Percentiles rank a stretch among this genome's conserved stretches.
These are phyloP conservation scores for Brachyhypopomus occidentalis DNA, from an alignment of 2,113 vertebrate genomes.

Conservation along the genomic window DNA sequence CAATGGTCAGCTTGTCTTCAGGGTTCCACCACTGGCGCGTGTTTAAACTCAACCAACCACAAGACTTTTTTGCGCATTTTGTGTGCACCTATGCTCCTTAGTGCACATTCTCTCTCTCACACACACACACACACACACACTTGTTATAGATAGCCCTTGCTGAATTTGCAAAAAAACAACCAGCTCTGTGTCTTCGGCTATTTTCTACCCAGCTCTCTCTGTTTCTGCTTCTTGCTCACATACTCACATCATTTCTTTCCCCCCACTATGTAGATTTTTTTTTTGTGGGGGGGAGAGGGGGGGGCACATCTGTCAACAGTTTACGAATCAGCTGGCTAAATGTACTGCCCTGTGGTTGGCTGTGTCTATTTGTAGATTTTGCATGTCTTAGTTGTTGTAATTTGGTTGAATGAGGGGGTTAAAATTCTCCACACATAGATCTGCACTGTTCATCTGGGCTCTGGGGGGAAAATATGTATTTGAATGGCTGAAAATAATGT, in stretches of 20 bases:
- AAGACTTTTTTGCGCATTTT: conserved; percentile 57
- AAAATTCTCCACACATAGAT: conserved; percentile 72
- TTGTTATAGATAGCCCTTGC: conserved; percentile 60
- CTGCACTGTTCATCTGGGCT: conserved; percentile 68
- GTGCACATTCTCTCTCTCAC: conserved; percentile 53
- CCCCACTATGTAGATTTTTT: conserved; percentile 42
- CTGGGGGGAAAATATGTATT: conserved; percentile 23
- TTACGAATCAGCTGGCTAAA: conserved; percentile 76
- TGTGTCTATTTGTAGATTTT: conserved; percentile 70
- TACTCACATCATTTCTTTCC: neutral
- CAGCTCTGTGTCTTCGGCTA: conserved; percentile 68
- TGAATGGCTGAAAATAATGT: neutral
- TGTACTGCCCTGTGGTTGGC: conserved; percentile 74
- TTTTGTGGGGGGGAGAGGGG: conserved; percentile 53
- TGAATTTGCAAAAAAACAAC: conserved; percentile 69
- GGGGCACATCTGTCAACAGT: conserved; percentile 75
- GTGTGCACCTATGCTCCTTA: conserved; percentile 1
- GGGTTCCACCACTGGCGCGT: conserved; percentile 55
- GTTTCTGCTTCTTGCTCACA: conserved; percentile 12
- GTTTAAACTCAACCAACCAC: conserved; percentile 70
- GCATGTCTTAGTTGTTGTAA: conserved; percentile 66
- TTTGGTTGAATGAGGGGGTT: conserved; percentile 63
- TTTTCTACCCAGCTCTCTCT: conserved; percentile 50
- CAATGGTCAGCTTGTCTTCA: conserved; percentile 71
- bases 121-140: conserved; percentile 41